Evolutionary conservation across 2,888 invertebrate species (phyloP), one percentile per base, ranked within the genome.

Genomic region (Erebia ligea): DNA sequence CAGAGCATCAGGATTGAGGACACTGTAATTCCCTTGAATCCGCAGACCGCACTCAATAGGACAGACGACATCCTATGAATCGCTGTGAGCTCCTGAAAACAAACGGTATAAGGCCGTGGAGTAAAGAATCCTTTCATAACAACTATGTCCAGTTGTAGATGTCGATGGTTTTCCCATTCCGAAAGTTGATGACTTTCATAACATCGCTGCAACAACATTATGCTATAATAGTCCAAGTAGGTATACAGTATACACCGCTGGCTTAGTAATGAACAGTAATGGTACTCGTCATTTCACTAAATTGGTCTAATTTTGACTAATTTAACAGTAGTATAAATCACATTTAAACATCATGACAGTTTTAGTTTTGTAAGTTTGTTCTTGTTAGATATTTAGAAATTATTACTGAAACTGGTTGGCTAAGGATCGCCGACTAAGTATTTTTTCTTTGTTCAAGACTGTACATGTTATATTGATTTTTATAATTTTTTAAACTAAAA

Each of bases 241-340:
- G 34, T n/a, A 61, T 42, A 17, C 9, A 45, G 34, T n/a, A 61
- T 42, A 17, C 9, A 45, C 45, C 3, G 11, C 25, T 34, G 64
- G 52, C 19, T 15, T 68, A 71, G 67, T 72, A 34, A 70, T 67
- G 64, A 68, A 68, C 54, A 42, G 62, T 71, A 72, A 73, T 73
- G 50, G 50, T 11, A 59, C 25, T 19, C n/a, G 66, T 72, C 68
- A 54, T 73, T 74, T 69, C 61, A 72, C 59, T 73, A 75, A 78
- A 78, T 77, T 78, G 75, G 66, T 73, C 69, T 75, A 75, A 76
- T 78, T 77, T 72, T 58, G 67, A 48, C 69, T 73, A 68, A 42
- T 77, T 76, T 75, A 52, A 69, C 73, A 72, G 81, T 78, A 73
- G 45, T 72, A 75, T 78, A 75, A 76, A 75, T 75, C 71, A 74